Evolutionary conservation across 2,888 invertebrate species (phyloP).

Genomic region (Pharmacophagus antenor): DNA sequence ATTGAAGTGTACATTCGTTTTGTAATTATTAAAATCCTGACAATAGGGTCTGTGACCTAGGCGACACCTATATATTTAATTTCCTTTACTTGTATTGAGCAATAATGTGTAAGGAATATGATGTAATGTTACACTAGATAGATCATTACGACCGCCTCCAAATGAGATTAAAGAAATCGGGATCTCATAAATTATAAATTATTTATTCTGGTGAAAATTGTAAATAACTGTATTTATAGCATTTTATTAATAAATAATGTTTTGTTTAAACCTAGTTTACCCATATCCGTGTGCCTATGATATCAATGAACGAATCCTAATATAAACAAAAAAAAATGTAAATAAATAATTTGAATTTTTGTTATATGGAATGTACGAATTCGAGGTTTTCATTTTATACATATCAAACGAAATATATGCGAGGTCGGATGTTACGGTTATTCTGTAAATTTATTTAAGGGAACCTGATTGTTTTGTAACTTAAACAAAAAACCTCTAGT

Average conservation of each 20-base stretch:
- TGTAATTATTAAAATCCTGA: not conserved
- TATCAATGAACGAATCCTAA: constrained; percentile 50
- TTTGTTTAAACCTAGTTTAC: constrained; percentile 52
- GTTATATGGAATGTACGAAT: constrained; percentile 41
- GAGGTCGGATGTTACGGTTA: constrained; percentile 57
- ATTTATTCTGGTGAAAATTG: constrained; percentile 58
- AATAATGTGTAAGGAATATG: constrained; percentile 10
- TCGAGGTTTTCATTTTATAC: constrained; percentile 77
- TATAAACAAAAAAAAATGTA: constrained; percentile 44
- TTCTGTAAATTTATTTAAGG: constrained; percentile 63
- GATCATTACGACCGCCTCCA: constrained; percentile 33
- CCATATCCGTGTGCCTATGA: constrained; percentile 68
- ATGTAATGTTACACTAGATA: constrained; percentile 4
- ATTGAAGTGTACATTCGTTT: not conserved
- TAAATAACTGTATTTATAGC: constrained; percentile 59
- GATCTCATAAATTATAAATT: constrained; percentile 75
- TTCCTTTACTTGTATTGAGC: constrained; percentile 5
- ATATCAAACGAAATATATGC: constrained; percentile 71
- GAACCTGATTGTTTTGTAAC: constrained; percentile 81
- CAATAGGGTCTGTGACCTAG: not conserved
- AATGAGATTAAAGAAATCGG: constrained; percentile 75
- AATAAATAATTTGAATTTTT: constrained; percentile 41
- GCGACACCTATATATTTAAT: not conserved
- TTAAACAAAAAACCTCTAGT: constrained; percentile 86
- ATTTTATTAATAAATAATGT: constrained; percentile 44